phyloP scores from a whole-genome alignment of 2,797 vertebrate species.

The Fratercula arctica region DNA sequence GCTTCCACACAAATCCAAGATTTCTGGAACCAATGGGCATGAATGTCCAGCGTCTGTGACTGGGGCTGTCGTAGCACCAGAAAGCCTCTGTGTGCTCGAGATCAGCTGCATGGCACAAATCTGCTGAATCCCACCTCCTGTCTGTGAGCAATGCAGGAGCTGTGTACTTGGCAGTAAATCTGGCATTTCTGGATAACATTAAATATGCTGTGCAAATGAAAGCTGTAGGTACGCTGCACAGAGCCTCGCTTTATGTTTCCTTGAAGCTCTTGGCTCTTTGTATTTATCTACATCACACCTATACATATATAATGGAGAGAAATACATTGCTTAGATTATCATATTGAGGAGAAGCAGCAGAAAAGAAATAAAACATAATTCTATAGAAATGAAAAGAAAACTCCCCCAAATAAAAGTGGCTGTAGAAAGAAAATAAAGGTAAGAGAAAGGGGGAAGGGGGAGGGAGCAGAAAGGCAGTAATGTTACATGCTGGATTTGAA shows the following conservation, averaged over 20 bases:
- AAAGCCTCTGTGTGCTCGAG: not conserved
- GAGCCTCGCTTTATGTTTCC: not conserved
- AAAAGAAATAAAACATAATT: not conserved
- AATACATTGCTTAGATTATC: not conserved
- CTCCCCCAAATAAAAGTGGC: not conserved
- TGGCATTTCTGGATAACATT: not conserved
- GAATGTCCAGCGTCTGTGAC: not conserved
- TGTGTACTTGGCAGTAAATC: not conserved
- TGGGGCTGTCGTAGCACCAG: not conserved
- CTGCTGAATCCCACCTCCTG: not conserved
- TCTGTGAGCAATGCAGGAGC: not conserved
- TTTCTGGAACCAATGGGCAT: not conserved
- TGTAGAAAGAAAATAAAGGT: not conserved
- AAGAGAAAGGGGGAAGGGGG: not conserved
- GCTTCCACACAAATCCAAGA: not conserved
- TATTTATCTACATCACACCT: not conserved
- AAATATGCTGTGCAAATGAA: not conserved
- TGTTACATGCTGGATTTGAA: not conserved
- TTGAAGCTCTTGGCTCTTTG: not conserved
- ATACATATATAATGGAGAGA: not conserved
- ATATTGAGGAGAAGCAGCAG: not conserved
- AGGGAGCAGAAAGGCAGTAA: not conserved
- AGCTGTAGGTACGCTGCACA: not conserved
- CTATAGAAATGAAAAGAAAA: not conserved
- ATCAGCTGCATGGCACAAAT: not conserved